Percentiles rank a stretch among this genome's conserved stretches.
Evolutionary conservation across 2,113 vertebrate genomes (phyloP).

Genomic region (Prunella fulvescens): DNA sequence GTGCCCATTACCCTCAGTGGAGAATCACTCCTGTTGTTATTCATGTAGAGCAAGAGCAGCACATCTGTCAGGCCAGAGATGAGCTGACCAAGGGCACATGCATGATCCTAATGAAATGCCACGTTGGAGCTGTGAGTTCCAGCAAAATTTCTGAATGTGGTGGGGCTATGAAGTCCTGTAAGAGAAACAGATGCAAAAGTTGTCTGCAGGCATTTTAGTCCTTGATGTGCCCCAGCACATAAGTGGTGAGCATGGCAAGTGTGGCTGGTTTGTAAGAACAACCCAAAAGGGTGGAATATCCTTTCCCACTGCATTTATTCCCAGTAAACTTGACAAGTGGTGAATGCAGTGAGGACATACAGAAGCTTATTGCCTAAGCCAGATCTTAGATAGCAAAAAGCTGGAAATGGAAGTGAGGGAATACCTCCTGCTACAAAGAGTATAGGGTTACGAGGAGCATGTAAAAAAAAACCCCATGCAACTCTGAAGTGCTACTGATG

Average conservation of each 20-base stretch:
- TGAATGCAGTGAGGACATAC: neutral
- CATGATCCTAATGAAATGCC: neutral
- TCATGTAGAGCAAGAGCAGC: neutral
- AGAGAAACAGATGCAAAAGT: neutral
- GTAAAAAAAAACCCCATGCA: neutral
- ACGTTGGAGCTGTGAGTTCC: neutral
- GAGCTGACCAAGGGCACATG: neutral
- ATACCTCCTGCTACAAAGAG: neutral
- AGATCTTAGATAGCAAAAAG: neutral
- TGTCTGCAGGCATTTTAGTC: neutral
- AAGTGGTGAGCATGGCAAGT: neutral
- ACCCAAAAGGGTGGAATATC: neutral
- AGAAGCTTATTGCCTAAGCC: neutral
- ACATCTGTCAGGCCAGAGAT: neutral
- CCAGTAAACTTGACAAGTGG: neutral
- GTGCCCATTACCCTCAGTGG: fast-evolving
- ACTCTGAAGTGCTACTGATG: neutral
- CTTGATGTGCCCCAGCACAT: neutral
- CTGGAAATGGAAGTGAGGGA: neutral
- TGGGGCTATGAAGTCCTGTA: neutral
- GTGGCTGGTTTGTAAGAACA: neutral
- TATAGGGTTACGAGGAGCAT: neutral
- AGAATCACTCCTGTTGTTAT: neutral
- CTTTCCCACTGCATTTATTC: neutral
- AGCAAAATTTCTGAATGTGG: neutral